Evolutionary conservation across 2,888 invertebrate species (phyloP).

Genomic region (Zaprionus lineosus): DNA sequence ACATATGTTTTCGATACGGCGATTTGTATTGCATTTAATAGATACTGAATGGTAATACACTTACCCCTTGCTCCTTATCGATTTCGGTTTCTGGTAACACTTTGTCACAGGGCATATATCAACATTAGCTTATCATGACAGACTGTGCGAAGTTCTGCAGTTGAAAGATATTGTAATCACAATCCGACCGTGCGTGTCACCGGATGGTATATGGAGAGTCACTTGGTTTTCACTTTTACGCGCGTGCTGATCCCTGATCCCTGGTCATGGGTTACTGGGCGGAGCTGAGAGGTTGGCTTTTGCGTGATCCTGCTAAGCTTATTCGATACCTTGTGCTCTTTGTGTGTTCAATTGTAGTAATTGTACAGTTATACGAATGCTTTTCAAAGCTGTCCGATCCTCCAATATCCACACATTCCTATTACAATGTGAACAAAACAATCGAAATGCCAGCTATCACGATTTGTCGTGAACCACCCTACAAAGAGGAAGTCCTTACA

Average conservation of each 20-base stretch:
- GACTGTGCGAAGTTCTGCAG: conserved; percentile 64
- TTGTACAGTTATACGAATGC: conserved; percentile 86
- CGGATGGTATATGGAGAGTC: conserved; percentile 40
- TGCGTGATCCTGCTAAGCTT: conserved; percentile 84
- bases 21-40: too few species aligned
- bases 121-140: conserved; percentile 67
- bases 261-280: conserved; percentile 77
- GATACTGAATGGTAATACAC: conserved; percentile 28
- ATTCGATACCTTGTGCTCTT: conserved; percentile 85
- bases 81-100: conserved; percentile 7
- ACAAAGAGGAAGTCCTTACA: conserved; percentile 84
- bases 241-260: conserved; percentile 13
- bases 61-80: conserved; percentile 14
- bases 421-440: conserved; percentile 87
- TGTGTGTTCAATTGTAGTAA: conserved; percentile 84
- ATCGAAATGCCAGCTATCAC: conserved; percentile 88
- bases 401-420: conserved; percentile 87
- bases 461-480: conserved; percentile 87
- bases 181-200: too few species aligned
- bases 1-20: conserved; percentile 43
- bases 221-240: conserved; percentile 53
- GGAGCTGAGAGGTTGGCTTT: conserved; percentile 77
- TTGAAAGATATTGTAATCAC: conserved; percentile 30
- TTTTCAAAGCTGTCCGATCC: conserved; percentile 85
- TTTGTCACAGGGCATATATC: conserved; percentile 54